These are phyloP conservation scores for Conchocele bisecta DNA, from an alignment of 2,888 invertebrate genomes.

Conservation along the genomic window DNA sequence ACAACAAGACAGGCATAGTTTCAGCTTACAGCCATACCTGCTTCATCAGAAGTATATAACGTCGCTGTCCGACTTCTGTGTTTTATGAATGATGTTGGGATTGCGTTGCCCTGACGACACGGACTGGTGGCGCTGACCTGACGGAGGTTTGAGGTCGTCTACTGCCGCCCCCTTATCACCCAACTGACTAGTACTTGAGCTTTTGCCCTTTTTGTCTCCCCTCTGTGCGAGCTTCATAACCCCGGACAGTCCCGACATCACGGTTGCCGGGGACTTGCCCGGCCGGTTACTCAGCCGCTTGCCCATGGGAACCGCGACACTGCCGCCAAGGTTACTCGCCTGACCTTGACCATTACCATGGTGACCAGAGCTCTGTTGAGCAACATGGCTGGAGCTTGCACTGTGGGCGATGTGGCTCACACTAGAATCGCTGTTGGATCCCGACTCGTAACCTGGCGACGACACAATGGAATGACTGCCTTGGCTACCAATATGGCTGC, in stretches of 20 bases:
- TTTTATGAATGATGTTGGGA: conserved; percentile 51
- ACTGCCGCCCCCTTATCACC: conserved; percentile 34
- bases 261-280: conserved; percentile 52
- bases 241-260: conserved; percentile 56
- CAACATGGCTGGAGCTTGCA: conserved; percentile 39
- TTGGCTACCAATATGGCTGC: conserved; percentile 15
- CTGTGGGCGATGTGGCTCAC: conserved; percentile 37
- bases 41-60: conserved; percentile 68
- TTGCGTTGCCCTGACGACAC: conserved; percentile 23
- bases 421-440: background rate
- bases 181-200: conserved; percentile 50
- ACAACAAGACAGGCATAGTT: too few species aligned
- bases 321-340: conserved; percentile 30
- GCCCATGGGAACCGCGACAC: conserved; percentile 30
- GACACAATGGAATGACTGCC: conserved; percentile 48
- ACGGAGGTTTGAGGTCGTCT: conserved; percentile 13
- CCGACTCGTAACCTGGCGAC: conserved; percentile 8
- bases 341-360: conserved; percentile 27
- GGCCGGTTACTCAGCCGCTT: conserved; percentile 51
- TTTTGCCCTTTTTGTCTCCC: conserved; percentile 55
- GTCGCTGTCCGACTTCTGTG: conserved; percentile 61
- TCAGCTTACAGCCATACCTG: too few species aligned
- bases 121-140: conserved; percentile 38
- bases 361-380: too few species aligned
- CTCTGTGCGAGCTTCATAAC: conserved; percentile 75